Percentiles rank a stretch among this genome's conserved stretches.
These are phyloP conservation scores for Epinephelus cyanopodus DNA, from an alignment of 2,113 vertebrate species.

Conservation along the genomic window DNA sequence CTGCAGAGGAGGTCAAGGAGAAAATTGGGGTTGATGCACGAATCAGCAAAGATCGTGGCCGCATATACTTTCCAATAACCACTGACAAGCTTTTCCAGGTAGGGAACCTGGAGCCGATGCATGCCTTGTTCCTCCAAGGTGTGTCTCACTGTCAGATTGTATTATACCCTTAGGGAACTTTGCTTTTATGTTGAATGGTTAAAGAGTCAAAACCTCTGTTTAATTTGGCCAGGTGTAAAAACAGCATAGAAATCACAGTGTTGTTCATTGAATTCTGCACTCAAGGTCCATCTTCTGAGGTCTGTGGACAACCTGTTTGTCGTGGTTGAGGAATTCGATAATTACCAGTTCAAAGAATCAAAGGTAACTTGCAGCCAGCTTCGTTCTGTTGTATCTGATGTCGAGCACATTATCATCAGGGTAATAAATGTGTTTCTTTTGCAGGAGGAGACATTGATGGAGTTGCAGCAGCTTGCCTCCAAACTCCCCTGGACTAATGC, in stretches of 20 bases:
- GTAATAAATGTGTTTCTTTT: constrained; percentile 12
- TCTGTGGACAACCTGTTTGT: constrained; percentile 98
- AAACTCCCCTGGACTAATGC: constrained; percentile 90
- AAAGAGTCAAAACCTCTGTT: background rate
- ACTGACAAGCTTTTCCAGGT: constrained; percentile 89
- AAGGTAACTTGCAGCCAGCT: constrained; percentile 85
- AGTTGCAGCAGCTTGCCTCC: constrained; percentile 90
- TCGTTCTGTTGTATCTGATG: background rate
- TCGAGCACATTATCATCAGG: background rate
- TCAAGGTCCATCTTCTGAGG: constrained; percentile 91
- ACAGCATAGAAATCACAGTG: background rate
- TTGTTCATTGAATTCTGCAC: background rate
- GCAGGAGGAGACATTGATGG: constrained; percentile 92
- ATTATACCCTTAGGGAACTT: background rate
- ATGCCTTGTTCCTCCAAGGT: background rate
- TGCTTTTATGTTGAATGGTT: background rate
- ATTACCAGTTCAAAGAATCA: constrained; percentile 91
- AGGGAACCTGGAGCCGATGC: constrained; percentile 1
- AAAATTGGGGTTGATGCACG: constrained; percentile 89
- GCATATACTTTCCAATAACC: constrained; percentile 94
- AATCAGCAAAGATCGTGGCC: constrained; percentile 94
- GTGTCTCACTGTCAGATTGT: background rate
- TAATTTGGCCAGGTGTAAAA: background rate
- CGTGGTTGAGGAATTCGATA: constrained; percentile 90
- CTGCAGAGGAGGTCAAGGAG: constrained; percentile 93